These are phyloP conservation scores for Drosophila pseudoobscura DNA, from an alignment of 1,140 invertebrate species.

Conservation along the genomic window DNA sequence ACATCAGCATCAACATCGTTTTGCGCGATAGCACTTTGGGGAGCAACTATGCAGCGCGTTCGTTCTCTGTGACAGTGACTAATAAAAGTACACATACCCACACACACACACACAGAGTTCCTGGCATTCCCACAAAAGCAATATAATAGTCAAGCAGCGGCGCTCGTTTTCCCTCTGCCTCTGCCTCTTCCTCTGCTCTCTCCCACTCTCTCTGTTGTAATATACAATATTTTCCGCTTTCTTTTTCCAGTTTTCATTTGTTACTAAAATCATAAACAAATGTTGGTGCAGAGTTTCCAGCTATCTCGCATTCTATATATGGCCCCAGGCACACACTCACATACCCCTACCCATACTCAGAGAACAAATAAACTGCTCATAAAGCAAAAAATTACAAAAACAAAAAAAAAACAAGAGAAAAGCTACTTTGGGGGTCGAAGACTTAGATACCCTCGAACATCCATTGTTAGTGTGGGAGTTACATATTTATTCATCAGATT, in stretches of 20 bases:
- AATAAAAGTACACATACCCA: slow-evolving; percentile 62
- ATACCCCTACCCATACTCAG: slow-evolving; percentile 18
- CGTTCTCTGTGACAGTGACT: slow-evolving; percentile 64
- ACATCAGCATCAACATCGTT: slow-evolving; percentile 64
- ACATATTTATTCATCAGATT: too few relatives aligned
- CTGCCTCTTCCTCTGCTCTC: background rate
- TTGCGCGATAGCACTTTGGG: slow-evolving; percentile 74
- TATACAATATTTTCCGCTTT: slow-evolving; percentile 73
- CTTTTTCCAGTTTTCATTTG: slow-evolving; percentile 78
- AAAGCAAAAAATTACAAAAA: slow-evolving; percentile 70
- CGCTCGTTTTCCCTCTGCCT: slow-evolving; percentile 18
- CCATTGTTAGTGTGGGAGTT: too few relatives aligned
- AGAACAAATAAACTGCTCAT: slow-evolving; percentile 77
- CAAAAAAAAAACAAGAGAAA: slow-evolving; percentile 40
- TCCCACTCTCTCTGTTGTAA: slow-evolving; percentile 32
- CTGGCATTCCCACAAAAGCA: slow-evolving; percentile 56
- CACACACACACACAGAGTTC: background rate
- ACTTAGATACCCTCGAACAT: too few relatives aligned
- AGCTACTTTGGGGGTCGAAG: background rate
- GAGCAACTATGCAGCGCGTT: slow-evolving; percentile 66
- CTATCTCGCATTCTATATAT: slow-evolving; percentile 48
- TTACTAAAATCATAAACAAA: slow-evolving; percentile 68
- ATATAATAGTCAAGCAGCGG: slow-evolving; percentile 76
- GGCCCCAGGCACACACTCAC: slow-evolving; percentile 39
- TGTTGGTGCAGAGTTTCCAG: slow-evolving; percentile 49